Evolutionary conservation across 2,113 vertebrate species (phyloP).

Genomic region (Trematomus loennbergii): DNA sequence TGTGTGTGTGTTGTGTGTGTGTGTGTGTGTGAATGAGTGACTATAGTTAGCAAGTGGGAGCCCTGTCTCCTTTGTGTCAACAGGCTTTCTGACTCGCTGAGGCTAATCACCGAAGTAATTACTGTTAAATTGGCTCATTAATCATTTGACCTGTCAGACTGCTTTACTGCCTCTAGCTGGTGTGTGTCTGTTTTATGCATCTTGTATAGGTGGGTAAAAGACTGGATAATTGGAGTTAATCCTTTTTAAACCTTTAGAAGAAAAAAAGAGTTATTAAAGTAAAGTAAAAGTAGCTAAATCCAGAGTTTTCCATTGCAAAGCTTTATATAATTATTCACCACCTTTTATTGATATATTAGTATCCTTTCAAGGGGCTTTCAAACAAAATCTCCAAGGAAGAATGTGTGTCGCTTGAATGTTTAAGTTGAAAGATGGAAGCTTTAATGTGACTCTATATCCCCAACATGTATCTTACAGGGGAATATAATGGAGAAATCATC

Average conservation of each 20-base stretch:
- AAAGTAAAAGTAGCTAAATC: neutral
- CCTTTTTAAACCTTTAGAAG: too few species aligned
- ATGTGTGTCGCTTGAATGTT: neutral
- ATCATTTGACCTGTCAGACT: slow-evolving; percentile 77
- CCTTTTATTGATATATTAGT: neutral
- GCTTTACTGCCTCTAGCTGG: slow-evolving; percentile 27
- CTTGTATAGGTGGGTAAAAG: neutral
- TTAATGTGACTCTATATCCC: slow-evolving; percentile 2
- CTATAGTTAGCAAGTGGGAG: slow-evolving; percentile 52
- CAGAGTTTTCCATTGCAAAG: neutral
- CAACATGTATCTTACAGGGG: neutral
- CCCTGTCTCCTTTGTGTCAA: slow-evolving; percentile 72
- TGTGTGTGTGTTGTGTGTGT: neutral
- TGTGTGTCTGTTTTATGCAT: slow-evolving; percentile 8
- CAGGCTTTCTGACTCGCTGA: slow-evolving; percentile 61
- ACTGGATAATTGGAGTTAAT: neutral
- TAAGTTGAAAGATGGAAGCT: neutral
- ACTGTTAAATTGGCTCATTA: slow-evolving; percentile 78
- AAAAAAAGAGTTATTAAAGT: too few species aligned
- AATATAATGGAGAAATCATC: neutral
- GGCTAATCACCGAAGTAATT: slow-evolving; percentile 80
- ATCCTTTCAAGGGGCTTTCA: neutral
- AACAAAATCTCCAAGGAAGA: too few species aligned
- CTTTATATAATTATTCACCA: neutral
- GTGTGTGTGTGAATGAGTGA: slow-evolving; percentile 13